Evolutionary conservation across 2,888 invertebrate genomes (phyloP).

Genomic region (Therioaphis trifolii): DNA sequence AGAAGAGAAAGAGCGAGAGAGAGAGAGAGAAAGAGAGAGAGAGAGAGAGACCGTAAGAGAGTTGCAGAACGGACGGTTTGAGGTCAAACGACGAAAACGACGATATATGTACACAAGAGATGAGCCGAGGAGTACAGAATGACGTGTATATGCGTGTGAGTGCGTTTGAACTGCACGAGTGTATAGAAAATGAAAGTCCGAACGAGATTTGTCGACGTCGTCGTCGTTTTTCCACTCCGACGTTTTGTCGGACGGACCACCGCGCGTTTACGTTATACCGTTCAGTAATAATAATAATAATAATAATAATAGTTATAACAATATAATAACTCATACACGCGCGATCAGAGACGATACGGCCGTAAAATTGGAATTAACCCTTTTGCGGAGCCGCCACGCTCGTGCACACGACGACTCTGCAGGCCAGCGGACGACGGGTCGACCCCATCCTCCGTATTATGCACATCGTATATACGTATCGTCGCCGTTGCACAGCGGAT

Average conservation of each 20-base stretch:
- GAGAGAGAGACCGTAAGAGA: background rate
- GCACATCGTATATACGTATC: no score
- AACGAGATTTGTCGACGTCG: background rate
- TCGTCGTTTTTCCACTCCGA: no score
- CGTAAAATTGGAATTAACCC: conserved; percentile 42
- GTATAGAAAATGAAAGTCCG: conserved; percentile 43
- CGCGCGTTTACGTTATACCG: background rate
- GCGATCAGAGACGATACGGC: no score
- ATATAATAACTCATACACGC: no score
- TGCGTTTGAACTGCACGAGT: no score
- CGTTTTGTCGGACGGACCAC: no score
- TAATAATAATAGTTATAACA: no score
- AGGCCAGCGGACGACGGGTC: background rate
- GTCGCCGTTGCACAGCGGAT: background rate
- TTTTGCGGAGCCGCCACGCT: conserved; percentile 12
- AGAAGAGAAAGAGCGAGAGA: background rate
- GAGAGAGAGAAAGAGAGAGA: background rate
- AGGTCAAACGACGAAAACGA: conserved; percentile 41
- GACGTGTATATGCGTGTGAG: no score
- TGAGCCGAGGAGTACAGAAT: background rate
- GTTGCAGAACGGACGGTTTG: conserved; percentile 7
- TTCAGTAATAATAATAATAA: no score
- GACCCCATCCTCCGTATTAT: no score
- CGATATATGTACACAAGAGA: background rate
- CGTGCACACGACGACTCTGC: background rate